Base-by-base conservation (phyloP, 2,888 invertebrate species). In the Mesochorus sp. region DNA sequence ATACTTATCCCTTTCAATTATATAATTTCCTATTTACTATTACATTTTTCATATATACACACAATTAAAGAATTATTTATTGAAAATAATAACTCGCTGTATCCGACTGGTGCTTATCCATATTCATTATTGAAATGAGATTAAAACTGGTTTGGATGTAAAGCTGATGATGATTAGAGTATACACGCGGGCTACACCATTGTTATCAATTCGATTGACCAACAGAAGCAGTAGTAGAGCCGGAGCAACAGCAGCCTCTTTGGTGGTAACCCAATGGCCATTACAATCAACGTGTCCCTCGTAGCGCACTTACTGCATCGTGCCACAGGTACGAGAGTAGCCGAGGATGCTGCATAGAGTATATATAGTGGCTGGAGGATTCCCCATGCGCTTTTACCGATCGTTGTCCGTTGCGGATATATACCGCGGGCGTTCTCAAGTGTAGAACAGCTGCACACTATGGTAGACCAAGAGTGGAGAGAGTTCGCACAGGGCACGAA, bases 401-500 rank as follows among this genome's bases (percentile, higher is more conserved):
- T 70, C 31, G 59, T 49, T 70, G 49, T 12, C 34, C 21, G 17
- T 31, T 44, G 17, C 14, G 21, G 21, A 4, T 26, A 21, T 28
- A 64, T 53, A 31, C 17, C 28, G 17, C 53, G 3, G 42, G 21
- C 12, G 12, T 19, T 62, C 44, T 39, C 26, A 37, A 61, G 72
- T 53, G 76, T 68, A 74, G 67, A 55, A n/a, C n/a, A n/a, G n/a
- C n/a, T n/a, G 26, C 26, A 21, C 42, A 28, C 1, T 39, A 14
- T n/a, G n/a, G 47, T 67, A 55, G 70, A 78, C 59, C n/a, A 70
- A 53, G 34, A 72, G 71, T 72, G 61, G 51, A 59, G 62, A 74
- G 12, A n/a, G 3, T 4, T 49, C 26, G 8, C 10, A n/a, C 24
- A 31, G 31, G 0, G 37, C 8, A 47, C 37, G 26, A 39, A 39